Evolutionary conservation across 1,140 invertebrate genomes (phyloP).

Genomic region (Rhopalosiphum padi): DNA sequence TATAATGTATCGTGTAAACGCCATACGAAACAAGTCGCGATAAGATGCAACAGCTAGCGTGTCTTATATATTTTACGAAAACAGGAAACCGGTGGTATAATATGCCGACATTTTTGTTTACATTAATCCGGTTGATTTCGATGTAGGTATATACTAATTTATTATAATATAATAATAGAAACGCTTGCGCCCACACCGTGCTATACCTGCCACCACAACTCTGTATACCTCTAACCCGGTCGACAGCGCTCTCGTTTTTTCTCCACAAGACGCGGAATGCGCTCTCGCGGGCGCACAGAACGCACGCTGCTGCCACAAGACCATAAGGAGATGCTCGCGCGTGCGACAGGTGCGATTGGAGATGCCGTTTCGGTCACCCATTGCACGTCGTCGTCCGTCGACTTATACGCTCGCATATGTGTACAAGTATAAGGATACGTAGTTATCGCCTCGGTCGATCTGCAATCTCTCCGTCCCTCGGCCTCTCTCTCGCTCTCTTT

Average conservation of each 20-base stretch:
- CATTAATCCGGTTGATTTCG: slow-evolving; percentile 7
- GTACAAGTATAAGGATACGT: background rate
- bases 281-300: background rate
- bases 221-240: background rate
- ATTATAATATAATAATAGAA: background rate
- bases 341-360: slow-evolving; percentile 3
- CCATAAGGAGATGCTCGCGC: background rate
- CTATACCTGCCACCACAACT: background rate
- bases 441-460: slow-evolving; percentile 9
- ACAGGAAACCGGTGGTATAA: background rate
- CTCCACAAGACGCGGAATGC: background rate
- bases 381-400: slow-evolving; percentile 16
- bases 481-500: slow-evolving; percentile 23
- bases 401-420: background rate
- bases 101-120: background rate
- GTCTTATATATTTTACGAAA: background rate
- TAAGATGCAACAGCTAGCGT: background rate
- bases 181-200: background rate
- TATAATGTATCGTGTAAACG: background rate
- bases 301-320: no score
- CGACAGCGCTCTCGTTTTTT: background rate
- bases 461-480: slow-evolving; percentile 26
- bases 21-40: background rate
- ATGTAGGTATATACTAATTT: background rate
- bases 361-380: slow-evolving; percentile 23